Conservation (phyloP, 2,888 invertebrate species). For the Lymantria monacha region DNA sequence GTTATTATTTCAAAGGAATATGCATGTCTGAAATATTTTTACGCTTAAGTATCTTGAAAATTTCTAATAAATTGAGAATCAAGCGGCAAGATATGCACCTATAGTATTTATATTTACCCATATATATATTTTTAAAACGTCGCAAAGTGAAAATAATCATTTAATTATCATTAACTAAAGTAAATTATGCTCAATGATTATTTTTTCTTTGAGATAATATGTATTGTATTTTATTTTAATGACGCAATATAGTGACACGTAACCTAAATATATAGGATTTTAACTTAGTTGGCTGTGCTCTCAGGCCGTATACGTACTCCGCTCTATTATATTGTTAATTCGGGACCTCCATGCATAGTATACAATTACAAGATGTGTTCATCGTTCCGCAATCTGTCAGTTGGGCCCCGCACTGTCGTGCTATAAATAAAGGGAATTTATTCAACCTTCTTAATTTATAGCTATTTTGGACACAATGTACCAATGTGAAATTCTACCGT, state of each 20-base stretch:
- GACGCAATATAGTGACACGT: conserved; percentile 1
- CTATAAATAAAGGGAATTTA: conserved; percentile 73
- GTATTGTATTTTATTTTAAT: no score
- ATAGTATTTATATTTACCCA: no score
- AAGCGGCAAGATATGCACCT: no score
- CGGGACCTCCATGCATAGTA: conserved; percentile 59
- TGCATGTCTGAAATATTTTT: no score
- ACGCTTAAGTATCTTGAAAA: no score
- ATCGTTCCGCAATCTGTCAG: conserved; percentile 73
- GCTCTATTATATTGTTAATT: conserved; percentile 76
- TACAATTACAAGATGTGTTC: conserved; percentile 78
- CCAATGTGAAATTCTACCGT: conserved; percentile 46
- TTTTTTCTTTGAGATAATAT: no score
- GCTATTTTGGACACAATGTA: conserved; percentile 66
- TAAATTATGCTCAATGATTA: no score
- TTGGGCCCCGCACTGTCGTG: conserved; percentile 37
- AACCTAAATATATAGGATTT: conserved; percentile 14
- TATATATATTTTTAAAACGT: no score
- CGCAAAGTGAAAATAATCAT: no score
- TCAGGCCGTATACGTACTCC: conserved; percentile 26
- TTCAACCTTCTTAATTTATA: conserved; percentile 68
- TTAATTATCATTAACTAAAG: no score
- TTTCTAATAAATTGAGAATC: no score
- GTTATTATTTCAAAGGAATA: no score
- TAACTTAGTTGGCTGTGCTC: conserved; percentile 18